These are phyloP conservation scores for Drosophila formosana DNA, from an alignment of 2,888 invertebrate species.

Conservation along the genomic window DNA sequence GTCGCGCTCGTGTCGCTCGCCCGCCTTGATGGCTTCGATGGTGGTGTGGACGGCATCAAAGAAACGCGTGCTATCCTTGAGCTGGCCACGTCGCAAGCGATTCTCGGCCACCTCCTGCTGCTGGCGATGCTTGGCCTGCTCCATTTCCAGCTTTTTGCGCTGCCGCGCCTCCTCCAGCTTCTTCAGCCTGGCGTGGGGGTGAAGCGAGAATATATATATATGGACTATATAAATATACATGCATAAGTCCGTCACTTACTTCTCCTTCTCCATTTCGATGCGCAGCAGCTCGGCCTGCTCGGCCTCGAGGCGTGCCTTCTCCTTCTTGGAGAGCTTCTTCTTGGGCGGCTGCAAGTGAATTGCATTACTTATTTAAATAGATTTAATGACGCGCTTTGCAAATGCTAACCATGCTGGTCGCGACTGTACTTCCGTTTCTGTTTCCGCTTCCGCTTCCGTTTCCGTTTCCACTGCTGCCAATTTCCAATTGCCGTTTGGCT, in stretches of 20 bases:
- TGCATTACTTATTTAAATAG: slow-evolving; percentile 27
- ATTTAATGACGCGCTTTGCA: slow-evolving; percentile 15
- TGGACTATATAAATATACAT: no score
- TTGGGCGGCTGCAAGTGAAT: slow-evolving; percentile 81
- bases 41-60: slow-evolving; percentile 77
- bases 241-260: slow-evolving; percentile 61
- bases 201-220: neutral
- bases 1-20: slow-evolving; percentile 78
- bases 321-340: slow-evolving; percentile 85
- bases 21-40: slow-evolving; percentile 80
- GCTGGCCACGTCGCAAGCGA: slow-evolving; percentile 81
- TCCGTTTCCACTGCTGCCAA: slow-evolving; percentile 33
- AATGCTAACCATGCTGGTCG: slow-evolving; percentile 37
- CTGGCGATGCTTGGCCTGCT: slow-evolving; percentile 84
- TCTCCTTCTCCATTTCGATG: slow-evolving; percentile 85
- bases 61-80: slow-evolving; percentile 83
- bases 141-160: slow-evolving; percentile 83
- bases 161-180: slow-evolving; percentile 84
- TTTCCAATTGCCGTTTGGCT: slow-evolving; percentile 31
- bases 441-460: slow-evolving; percentile 37
- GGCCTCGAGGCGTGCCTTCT: slow-evolving; percentile 84
- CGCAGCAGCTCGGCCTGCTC: slow-evolving; percentile 85
- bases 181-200: slow-evolving; percentile 71
- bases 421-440: slow-evolving; percentile 20
- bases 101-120: slow-evolving; percentile 84